These are phyloP conservation scores for Babylonia areolata DNA, from an alignment of 1,140 invertebrate genomes.

Conservation along the genomic window DNA sequence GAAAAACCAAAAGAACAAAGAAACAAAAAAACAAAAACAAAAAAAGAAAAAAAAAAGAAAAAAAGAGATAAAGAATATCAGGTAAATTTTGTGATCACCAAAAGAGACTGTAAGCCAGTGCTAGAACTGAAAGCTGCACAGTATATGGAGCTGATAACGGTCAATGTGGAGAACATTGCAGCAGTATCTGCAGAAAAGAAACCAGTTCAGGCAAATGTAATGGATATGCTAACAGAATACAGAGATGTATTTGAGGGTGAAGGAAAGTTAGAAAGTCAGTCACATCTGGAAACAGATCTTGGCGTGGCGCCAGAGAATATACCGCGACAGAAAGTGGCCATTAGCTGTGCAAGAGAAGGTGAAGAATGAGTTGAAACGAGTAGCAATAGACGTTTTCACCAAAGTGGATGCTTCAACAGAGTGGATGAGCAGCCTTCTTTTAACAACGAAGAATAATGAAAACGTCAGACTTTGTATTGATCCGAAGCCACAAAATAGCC, in stretches of 20 bases:
- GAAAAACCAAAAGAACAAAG: not conserved
- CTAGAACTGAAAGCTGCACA: not conserved
- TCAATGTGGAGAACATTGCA: not conserved
- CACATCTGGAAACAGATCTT: too few relatives aligned
- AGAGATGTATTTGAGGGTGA: not conserved
- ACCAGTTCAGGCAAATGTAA: not conserved
- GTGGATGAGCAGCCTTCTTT: constrained; percentile 33
- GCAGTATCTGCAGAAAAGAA: not conserved
- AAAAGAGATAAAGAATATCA: too few relatives aligned
- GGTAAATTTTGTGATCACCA: too few relatives aligned
- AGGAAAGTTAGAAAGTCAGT: not conserved
- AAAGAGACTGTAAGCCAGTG: not conserved
- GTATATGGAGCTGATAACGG: not conserved
- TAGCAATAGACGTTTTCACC: constrained; percentile 43
- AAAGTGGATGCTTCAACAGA: constrained; percentile 44
- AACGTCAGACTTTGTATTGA: constrained; percentile 48
- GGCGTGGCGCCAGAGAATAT: too few relatives aligned
- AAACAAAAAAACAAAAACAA: too few relatives aligned
- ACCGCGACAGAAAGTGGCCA: too few relatives aligned
- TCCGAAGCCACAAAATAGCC: constrained; percentile 53
- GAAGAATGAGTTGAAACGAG: constrained; percentile 53
- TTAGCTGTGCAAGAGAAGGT: constrained; percentile 16
- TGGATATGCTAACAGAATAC: not conserved
- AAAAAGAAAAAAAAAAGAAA: too few relatives aligned
- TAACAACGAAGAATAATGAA: constrained; percentile 39